These are phyloP conservation scores for Philereme vetulata DNA, from an alignment of 2,888 invertebrate species.

Conservation along the genomic window DNA sequence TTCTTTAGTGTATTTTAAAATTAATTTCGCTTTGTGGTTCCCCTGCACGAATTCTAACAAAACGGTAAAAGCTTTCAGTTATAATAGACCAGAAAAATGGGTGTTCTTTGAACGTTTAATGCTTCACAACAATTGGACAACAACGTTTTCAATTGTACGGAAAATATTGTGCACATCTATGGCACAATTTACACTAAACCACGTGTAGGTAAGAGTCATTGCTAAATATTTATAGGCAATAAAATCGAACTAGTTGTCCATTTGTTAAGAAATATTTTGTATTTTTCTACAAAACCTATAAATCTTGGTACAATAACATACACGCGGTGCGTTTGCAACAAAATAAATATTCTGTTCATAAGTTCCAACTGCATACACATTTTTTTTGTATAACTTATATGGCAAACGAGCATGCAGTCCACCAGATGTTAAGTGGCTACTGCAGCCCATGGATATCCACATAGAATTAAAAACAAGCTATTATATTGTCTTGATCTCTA, in stretches of 20 bases:
- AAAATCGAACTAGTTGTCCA: conserved; percentile 3
- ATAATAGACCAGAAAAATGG: conserved; percentile 65
- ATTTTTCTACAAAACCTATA: conserved; percentile 11
- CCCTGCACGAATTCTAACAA: conserved; percentile 71
- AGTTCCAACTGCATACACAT: no score
- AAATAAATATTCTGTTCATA: background rate
- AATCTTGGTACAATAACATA: conserved; percentile 12
- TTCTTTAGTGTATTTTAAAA: conserved; percentile 83
- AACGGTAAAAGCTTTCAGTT: conserved; percentile 73
- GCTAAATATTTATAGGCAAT: conserved; percentile 5
- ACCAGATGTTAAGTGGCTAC: no score
- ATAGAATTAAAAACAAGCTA: no score
- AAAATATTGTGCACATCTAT: conserved; percentile 4
- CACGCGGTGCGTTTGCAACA: conserved; percentile 13
- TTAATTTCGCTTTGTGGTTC: conserved; percentile 81
- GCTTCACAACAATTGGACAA: conserved; percentile 51
- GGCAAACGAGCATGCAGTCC: no score
- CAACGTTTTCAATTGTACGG: conserved; percentile 25
- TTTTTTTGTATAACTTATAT: no score
- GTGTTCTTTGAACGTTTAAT: conserved; percentile 60
- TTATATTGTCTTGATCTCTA: no score
- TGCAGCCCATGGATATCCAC: no score
- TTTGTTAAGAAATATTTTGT: conserved; percentile 1
- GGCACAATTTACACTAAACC: conserved; percentile 3
- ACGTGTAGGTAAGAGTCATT: conserved; percentile 3